A percentile compares a stretch with the other conserved stretches of the same genome.
Conservation (phyloP, 2,113 vertebrate species). For the Odobenus rosmarus region DNA sequence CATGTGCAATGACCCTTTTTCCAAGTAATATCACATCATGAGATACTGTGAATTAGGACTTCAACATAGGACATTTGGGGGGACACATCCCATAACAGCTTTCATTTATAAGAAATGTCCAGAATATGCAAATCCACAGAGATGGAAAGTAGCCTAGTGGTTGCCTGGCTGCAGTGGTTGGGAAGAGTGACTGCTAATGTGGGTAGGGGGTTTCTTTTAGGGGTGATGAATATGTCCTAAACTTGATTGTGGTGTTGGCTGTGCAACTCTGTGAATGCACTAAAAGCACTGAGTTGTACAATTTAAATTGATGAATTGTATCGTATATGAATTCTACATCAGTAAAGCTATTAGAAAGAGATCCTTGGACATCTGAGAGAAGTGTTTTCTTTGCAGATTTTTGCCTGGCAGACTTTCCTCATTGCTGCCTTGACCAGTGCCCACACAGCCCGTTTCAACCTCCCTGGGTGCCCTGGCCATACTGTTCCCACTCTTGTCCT, state of each 20-base stretch:
- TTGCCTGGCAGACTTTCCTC: background rate
- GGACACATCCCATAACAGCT: background rate
- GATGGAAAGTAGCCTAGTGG: background rate
- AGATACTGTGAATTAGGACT: too few species aligned
- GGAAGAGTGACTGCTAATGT: background rate
- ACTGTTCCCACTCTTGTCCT: background rate
- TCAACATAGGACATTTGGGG: fast-evolving
- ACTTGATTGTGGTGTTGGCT: too few species aligned
- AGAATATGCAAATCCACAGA: background rate
- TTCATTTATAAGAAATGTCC: background rate
- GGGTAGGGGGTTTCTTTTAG: background rate
- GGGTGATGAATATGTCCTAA: background rate
- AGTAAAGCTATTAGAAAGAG: background rate
- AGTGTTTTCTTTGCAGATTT: background rate
- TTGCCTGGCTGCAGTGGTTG: too few species aligned
- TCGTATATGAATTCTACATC: background rate
- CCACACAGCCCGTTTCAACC: fast-evolving
- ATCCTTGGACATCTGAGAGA: background rate
- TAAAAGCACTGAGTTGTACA: too few species aligned
- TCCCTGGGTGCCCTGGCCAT: too few species aligned
- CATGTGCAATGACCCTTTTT: background rate
- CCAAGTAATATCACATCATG: fast-evolving
- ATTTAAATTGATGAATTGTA: background rate
- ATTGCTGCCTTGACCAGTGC: background rate
- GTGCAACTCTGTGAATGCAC: background rate